Conservation (phyloP, 1,140 invertebrate species). For the Saxidomus purpurata region DNA sequence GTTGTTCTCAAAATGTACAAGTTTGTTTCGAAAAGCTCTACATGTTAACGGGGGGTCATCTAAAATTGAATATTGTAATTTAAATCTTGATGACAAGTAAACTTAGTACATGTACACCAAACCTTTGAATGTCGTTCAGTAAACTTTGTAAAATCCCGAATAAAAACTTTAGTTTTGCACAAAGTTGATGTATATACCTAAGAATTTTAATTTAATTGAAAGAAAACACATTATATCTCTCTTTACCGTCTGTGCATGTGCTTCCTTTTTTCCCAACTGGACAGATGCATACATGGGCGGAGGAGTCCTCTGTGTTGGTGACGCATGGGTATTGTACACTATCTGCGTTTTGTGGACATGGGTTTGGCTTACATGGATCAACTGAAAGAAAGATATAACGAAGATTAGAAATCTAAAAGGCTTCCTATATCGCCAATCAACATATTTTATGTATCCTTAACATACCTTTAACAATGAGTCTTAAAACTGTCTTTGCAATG, state of each 20-base stretch:
- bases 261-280: conserved; percentile 13
- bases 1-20: neutral
- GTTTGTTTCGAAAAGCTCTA: neutral
- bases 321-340: neutral
- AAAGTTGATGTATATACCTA: no score
- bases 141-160: no score
- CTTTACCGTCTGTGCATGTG: neutral
- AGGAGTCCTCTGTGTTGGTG: neutral
- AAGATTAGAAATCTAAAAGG: no score
- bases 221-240: no score
- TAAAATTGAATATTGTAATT: conserved; percentile 7
- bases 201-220: no score
- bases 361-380: neutral
- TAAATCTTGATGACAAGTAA: neutral
- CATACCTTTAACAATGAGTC: no score
- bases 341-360: neutral
- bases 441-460: no score
- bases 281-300: conserved; percentile 35
- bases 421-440: no score
- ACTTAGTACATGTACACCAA: neutral
- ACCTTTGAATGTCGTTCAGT: no score
- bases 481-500: no score
- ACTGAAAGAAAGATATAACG: neutral
- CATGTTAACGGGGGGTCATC: conserved; percentile 22
- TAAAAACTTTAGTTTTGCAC: no score